These are phyloP conservation scores for Myotis planiceps DNA, from an alignment of 2,797 vertebrate genomes.

Conservation along the genomic window DNA sequence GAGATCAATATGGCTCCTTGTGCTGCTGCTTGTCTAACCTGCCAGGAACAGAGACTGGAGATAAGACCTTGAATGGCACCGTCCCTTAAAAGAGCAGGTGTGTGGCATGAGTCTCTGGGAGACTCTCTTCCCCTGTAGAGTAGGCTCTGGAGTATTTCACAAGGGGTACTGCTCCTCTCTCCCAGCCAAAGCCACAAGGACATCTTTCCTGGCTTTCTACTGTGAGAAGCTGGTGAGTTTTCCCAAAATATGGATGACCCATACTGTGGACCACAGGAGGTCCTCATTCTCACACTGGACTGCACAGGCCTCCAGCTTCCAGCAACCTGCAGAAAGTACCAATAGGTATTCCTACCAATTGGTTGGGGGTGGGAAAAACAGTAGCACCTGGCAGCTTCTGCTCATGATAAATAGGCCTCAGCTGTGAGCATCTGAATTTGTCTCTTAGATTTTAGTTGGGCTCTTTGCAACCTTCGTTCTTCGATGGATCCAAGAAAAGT, in stretches of 20 bases:
- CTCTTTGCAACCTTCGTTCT: no score
- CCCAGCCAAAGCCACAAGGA: background rate
- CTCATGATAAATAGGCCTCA: background rate
- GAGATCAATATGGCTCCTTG: background rate
- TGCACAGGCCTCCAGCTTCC: background rate
- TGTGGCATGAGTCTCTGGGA: background rate
- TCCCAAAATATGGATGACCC: background rate
- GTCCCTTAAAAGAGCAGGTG: background rate
- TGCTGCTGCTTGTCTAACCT: background rate
- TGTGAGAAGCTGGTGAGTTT: rapidly evolving
- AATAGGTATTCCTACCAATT: background rate
- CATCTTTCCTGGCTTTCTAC: background rate
- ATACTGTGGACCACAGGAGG: no score
- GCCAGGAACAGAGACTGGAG: background rate
- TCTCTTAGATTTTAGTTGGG: background rate
- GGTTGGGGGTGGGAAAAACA: background rate
- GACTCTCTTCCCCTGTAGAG: background rate
- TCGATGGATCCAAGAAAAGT: background rate
- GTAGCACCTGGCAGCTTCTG: background rate
- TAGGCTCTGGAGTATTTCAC: background rate
- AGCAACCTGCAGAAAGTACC: background rate
- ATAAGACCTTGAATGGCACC: background rate
- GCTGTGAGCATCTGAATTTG: background rate
- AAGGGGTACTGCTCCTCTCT: background rate
- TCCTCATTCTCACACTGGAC: background rate